Evolutionary conservation across 2,888 invertebrate genomes (phyloP).

Genomic region (Perithous albicinctus): DNA sequence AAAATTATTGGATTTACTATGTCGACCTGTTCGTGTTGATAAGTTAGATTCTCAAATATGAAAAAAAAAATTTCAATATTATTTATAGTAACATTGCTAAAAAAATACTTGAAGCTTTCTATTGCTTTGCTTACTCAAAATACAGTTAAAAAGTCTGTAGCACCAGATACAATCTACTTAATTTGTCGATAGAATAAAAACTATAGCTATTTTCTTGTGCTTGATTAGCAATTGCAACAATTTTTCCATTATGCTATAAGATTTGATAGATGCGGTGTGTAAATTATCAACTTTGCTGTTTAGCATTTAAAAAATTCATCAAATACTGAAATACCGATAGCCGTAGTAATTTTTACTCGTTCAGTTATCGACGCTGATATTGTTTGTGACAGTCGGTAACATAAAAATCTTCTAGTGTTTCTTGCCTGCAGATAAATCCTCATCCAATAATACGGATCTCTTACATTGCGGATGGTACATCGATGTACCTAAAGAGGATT

Average conservation of each 20-base stretch:
- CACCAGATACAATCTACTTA: too few species aligned
- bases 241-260: too few species aligned
- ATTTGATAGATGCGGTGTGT: too few species aligned
- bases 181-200: too few species aligned
- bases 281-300: too few species aligned
- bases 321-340: background rate
- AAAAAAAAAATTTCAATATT: background rate
- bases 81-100: background rate
- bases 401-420: background rate
- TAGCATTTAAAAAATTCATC: background rate
- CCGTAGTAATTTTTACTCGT: background rate
- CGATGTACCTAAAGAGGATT: background rate
- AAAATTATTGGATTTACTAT: background rate
- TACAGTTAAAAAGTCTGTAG: too few species aligned
- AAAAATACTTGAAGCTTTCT: too few species aligned
- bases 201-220: too few species aligned
- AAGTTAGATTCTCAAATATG: background rate
- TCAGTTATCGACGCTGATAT: background rate
- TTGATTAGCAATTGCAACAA: too few species aligned
- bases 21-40: background rate
- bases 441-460: background rate
- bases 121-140: too few species aligned
- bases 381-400: slow-evolving; percentile 19
- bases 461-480: too few species aligned
- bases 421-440: background rate